These are phyloP conservation scores for Ceuthmochares aereus DNA, from an alignment of 2,113 vertebrate species.

Conservation along the genomic window DNA sequence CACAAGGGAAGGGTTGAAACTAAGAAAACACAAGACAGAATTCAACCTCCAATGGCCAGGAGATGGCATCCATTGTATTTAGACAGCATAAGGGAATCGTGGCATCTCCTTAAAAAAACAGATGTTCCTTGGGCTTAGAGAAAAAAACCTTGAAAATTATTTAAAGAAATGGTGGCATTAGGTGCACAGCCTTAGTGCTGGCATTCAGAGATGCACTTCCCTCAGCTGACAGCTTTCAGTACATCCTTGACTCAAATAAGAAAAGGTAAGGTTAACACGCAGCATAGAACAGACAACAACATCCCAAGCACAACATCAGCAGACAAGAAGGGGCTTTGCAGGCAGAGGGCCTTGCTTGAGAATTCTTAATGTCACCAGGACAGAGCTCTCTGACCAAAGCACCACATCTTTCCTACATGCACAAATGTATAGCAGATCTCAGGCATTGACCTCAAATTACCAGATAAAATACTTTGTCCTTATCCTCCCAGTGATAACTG, in stretches of 20 bases:
- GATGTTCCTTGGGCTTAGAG: background rate
- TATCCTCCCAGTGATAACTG: background rate
- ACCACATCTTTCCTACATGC: background rate
- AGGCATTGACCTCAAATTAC: background rate
- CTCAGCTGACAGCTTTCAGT: background rate
- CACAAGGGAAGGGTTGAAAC: background rate
- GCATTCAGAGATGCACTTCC: background rate
- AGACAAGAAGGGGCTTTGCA: background rate
- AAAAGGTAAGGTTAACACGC: background rate
- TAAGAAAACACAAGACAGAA: background rate
- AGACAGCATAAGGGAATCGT: background rate
- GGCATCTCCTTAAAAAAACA: background rate
- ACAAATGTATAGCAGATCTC: background rate
- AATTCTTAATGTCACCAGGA: background rate
- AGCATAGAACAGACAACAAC: background rate
- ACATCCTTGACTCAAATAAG: background rate
- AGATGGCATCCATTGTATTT: background rate
- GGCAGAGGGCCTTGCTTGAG: background rate
- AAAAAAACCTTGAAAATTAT: background rate
- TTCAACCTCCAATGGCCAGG: background rate
- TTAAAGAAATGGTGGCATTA: background rate
- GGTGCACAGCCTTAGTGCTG: background rate
- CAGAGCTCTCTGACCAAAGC: background rate
- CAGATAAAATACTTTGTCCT: background rate
- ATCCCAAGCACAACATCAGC: background rate